phyloP scores from a whole-genome alignment of 2,888 invertebrate genomes.

The Spodoptera picta region DNA sequence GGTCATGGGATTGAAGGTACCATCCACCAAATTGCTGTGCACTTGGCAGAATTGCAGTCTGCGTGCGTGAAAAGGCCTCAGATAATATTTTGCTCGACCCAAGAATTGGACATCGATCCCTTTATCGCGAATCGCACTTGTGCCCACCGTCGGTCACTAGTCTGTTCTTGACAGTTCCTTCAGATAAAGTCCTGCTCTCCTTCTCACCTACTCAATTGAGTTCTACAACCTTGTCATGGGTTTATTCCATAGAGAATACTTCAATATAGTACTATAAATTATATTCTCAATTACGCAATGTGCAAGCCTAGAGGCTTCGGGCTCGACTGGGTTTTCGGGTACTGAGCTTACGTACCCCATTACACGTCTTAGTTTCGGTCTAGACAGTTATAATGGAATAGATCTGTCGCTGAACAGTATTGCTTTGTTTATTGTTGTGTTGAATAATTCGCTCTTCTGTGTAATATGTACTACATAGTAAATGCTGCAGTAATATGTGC shows the following conservation, averaged over 20 bases:
- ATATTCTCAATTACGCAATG: slow-evolving; percentile 39
- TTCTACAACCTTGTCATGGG: not conserved
- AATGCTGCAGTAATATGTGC: not conserved
- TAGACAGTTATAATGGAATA: slow-evolving; percentile 34
- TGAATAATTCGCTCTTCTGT: slow-evolving; percentile 2
- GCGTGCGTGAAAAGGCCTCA: too few species aligned
- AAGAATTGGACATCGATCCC: too few species aligned
- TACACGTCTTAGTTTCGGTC: slow-evolving; percentile 40
- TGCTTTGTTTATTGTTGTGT: not conserved
- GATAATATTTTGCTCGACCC: too few species aligned
- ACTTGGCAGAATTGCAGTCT: too few species aligned
- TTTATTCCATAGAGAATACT: not conserved
- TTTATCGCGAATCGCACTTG: too few species aligned
- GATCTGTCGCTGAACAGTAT: slow-evolving; percentile 10
- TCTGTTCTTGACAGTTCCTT: too few species aligned
- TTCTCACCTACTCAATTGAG: too few species aligned
- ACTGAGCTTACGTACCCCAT: slow-evolving; percentile 38
- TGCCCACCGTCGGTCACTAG: too few species aligned
- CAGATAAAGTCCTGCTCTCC: too few species aligned
- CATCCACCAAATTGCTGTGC: too few species aligned
- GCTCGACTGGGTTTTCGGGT: slow-evolving; percentile 26
- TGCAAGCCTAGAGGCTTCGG: slow-evolving; percentile 20
- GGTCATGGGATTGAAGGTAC: too few species aligned
- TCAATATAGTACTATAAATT: slow-evolving; percentile 24
- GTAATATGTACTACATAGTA: slow-evolving; percentile 1